Evolutionary conservation across 2,797 vertebrate genomes (phyloP), one percentile per base, ranked within the genome.

Genomic region (Oreonectes daqikongensis): DNA sequence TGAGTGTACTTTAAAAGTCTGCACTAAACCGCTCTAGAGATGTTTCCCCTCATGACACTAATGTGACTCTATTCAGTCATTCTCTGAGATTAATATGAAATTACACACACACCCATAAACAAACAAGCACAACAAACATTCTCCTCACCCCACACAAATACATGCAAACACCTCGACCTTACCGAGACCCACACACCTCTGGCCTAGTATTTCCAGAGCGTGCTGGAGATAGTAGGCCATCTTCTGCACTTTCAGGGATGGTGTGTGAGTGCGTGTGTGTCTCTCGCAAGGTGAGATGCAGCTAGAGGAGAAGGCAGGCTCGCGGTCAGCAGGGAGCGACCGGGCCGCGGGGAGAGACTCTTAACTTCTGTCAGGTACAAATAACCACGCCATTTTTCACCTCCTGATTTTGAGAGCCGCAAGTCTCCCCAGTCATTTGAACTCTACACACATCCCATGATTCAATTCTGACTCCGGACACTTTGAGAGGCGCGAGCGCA

Each of bases 361-460:
- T 94, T 94, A 93, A 94, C 93, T 94, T 92, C 92, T 94, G 93
- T 94, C 93, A 93, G 89, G 91, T 89, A 92, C 92, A 93, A 94
- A 94, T 93, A 94, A 93, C 90, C 91, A 89, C 72, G 79, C 91
- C 90, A 93, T 94, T 93, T 94, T 94, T 94, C 92, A 94, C 90
- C 87, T 84, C 83, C 88, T 88, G 87, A 91, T 92, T 92, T 93
- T 91, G 85, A 92, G 93, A 91, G 87, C 87, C 88, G 91, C 87
- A 92, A 93, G 91, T 93, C 91, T 91, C 84, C 89, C 87, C 83
- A 90, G 90, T 92, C 90, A 91, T 89, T 89, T 92, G 90, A 93
- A 93, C 90, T 92, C 90, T 88, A 86, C 82, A 83, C 90, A 87
- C 89, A 90, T 64, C 80, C 91, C 86, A 92, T 92, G 92, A 92